Evolutionary conservation across 2,888 invertebrate genomes (phyloP).

Genomic region (Ormyrus rosae): DNA sequence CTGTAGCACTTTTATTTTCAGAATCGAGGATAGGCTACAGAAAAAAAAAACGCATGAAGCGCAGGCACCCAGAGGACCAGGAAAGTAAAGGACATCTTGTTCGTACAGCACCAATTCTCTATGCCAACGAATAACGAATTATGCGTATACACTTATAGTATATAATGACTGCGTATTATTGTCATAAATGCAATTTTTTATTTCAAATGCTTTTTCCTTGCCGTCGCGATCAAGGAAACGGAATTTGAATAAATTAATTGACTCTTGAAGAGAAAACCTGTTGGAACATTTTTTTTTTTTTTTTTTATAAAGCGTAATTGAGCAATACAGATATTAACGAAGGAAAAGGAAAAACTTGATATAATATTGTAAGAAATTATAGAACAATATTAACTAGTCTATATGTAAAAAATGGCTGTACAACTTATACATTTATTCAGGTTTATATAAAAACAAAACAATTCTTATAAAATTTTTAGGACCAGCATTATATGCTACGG

Average conservation of each 20-base stretch:
- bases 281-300: constrained; percentile 25
- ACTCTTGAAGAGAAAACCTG: constrained; percentile 18
- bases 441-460: background rate
- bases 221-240: background rate
- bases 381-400: background rate
- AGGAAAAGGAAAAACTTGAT: background rate
- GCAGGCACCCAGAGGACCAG: constrained; percentile 48
- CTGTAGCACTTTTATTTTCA: constrained; percentile 6
- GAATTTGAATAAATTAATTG: constrained; percentile 14
- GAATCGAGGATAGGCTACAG: constrained; percentile 2
- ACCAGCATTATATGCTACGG: background rate
- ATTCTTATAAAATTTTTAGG: background rate
- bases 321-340: constrained; percentile 35
- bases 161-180: constrained; percentile 31
- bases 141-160: constrained; percentile 41
- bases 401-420: background rate
- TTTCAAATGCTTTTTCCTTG: background rate
- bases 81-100: constrained; percentile 55
- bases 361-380: background rate
- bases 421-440: constrained; percentile 1
- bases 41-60: constrained; percentile 24
- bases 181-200: constrained; percentile 3
- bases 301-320: constrained; percentile 23
- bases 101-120: constrained; percentile 51
- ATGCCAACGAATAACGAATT: constrained; percentile 53